These are phyloP conservation scores for Actinemys pallida DNA, from an alignment of 2,113 vertebrate species.

Conservation along the genomic window DNA sequence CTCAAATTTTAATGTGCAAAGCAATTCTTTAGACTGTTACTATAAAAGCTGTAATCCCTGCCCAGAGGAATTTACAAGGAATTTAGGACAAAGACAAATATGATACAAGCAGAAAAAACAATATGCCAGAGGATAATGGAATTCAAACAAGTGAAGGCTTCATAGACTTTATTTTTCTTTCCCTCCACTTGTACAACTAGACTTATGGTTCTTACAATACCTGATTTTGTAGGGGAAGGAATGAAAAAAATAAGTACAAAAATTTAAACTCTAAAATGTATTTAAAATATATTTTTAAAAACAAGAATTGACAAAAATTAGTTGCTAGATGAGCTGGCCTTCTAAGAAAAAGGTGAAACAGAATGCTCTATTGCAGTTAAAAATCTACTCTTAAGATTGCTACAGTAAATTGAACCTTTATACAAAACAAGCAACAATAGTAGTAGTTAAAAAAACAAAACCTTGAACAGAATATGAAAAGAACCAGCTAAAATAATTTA, in stretches of 20 bases:
- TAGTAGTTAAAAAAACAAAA: neutral
- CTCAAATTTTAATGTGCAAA: neutral
- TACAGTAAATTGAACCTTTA: neutral
- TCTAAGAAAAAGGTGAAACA: neutral
- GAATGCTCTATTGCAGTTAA: neutral
- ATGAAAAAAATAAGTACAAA: neutral
- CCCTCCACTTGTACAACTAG: neutral
- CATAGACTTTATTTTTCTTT: neutral
- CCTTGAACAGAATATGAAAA: no score
- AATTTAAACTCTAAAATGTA: neutral
- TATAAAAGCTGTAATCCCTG: neutral
- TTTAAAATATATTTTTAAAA: neutral
- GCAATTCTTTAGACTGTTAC: neutral
- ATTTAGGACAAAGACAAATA: neutral
- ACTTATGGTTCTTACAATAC: neutral
- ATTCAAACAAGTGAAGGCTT: neutral
- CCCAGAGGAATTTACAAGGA: neutral
- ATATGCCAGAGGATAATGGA: neutral
- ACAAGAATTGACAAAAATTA: neutral
- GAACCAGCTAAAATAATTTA: neutral
- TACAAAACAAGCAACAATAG: fast-evolving
- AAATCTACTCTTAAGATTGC: neutral
- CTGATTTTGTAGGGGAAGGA: neutral
- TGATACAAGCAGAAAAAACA: neutral
- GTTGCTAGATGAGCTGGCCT: neutral